These are phyloP conservation scores for Potamarius usumacintae DNA, from an alignment of 2,113 vertebrate genomes.

Conservation along the genomic window DNA sequence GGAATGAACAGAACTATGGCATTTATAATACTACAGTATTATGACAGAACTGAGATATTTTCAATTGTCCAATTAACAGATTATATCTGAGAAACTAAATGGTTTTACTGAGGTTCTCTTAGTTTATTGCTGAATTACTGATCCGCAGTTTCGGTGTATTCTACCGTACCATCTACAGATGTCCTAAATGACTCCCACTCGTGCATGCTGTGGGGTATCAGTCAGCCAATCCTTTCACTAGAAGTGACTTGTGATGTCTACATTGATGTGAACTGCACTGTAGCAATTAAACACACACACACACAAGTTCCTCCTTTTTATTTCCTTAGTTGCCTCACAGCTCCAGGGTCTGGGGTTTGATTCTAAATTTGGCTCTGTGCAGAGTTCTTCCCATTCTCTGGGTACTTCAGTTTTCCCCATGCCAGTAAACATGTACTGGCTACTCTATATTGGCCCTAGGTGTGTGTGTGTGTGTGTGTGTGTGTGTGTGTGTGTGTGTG, in stretches of 20 bases:
- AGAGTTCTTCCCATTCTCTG: background rate
- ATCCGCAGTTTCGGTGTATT: background rate
- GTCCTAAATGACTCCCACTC: background rate
- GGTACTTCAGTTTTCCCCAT: background rate
- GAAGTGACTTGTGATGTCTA: background rate
- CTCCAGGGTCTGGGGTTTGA: background rate
- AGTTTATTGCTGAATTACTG: background rate
- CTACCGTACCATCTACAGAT: background rate
- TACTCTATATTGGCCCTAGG: background rate
- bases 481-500: background rate
- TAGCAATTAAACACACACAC: background rate
- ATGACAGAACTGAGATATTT: background rate
- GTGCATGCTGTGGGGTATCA: background rate
- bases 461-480: constrained; percentile 4
- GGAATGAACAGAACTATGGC: too few relatives aligned
- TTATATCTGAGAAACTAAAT: background rate
- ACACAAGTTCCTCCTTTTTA: background rate
- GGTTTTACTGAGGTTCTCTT: background rate
- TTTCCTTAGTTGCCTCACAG: background rate
- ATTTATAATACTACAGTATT: background rate
- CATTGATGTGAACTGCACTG: background rate
- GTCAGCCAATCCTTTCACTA: background rate
- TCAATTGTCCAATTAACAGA: background rate
- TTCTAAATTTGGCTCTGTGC: constrained; percentile 1
- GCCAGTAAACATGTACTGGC: background rate